Percentiles rank a stretch among this genome's conserved stretches.
phyloP scores from a whole-genome alignment of 2,888 invertebrate genomes.

The Eupithecia inturbata region DNA sequence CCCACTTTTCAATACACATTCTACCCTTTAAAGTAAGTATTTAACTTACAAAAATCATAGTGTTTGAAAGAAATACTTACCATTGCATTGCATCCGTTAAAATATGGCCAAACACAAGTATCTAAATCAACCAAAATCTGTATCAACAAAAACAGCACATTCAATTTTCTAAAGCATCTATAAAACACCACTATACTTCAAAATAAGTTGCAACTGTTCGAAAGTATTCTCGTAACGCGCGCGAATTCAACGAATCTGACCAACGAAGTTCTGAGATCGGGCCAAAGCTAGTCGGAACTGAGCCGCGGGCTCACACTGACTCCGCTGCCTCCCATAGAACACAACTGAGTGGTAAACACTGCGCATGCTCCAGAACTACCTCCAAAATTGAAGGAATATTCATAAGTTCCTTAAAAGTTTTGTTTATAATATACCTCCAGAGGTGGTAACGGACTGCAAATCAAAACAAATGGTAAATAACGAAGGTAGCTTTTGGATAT shows the following conservation, averaged over 20 bases:
- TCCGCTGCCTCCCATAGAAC: neutral
- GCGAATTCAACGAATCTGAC: constrained; percentile 41
- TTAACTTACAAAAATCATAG: neutral
- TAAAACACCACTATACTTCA: neutral
- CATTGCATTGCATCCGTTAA: constrained; percentile 21
- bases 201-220: constrained; percentile 9
- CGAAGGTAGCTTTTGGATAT: constrained; percentile 25
- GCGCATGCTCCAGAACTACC: constrained; percentile 78
- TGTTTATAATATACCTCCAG: constrained; percentile 67
- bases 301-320: constrained; percentile 45
- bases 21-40: neutral
- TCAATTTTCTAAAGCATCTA: neutral
- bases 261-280: constrained; percentile 3
- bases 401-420: constrained; percentile 79
- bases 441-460: constrained; percentile 47
- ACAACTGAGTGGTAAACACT: constrained; percentile 32
- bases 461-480: constrained; percentile 52
- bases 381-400: constrained; percentile 72
- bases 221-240: constrained; percentile 35
- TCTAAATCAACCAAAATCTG: constrained; percentile 2
- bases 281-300: constrained; percentile 51
- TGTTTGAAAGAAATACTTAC: constrained; percentile 14
- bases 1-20: neutral
- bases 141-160: neutral
- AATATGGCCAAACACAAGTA: constrained; percentile 8